phyloP scores from a whole-genome alignment of 2,888 invertebrate species.

The Mesorhabditis spiculigera region DNA sequence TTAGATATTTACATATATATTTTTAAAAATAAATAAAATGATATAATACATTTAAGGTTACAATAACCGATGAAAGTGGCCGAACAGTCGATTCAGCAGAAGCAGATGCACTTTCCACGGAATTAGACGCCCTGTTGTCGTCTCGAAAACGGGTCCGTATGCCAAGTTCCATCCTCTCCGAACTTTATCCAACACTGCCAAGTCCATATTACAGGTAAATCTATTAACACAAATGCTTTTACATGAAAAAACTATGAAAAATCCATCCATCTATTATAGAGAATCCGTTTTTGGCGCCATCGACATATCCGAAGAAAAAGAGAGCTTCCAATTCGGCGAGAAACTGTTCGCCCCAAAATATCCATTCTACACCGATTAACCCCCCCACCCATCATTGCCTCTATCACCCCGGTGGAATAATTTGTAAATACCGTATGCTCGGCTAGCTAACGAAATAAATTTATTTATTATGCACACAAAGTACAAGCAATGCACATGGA shows the following conservation, averaged over 20 bases:
- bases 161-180: constrained; percentile 55
- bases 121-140: constrained; percentile 45
- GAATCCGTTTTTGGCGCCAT: constrained; percentile 53
- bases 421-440: too few relatives aligned
- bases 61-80: constrained; percentile 48
- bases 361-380: constrained; percentile 54
- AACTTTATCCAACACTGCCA: constrained; percentile 57
- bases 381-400: too few relatives aligned
- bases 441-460: too few relatives aligned
- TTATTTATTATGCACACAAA: too few relatives aligned
- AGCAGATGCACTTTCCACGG: constrained; percentile 27
- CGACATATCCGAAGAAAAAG: constrained; percentile 56
- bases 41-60: constrained; percentile 26
- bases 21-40: too few relatives aligned
- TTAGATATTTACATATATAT: too few relatives aligned
- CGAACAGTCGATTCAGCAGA: constrained; percentile 35
- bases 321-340: constrained; percentile 51
- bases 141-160: constrained; percentile 55
- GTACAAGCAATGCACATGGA: too few relatives aligned
- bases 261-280: too few relatives aligned
- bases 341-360: constrained; percentile 55
- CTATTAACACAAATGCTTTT: too few relatives aligned
- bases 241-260: too few relatives aligned
- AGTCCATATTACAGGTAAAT: constrained; percentile 54
- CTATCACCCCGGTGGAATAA: too few relatives aligned